A percentile compares a stretch with the other conserved stretches of the same genome.
Conservation (phyloP, 2,113 vertebrate species). For the Turdus rufiventris region DNA sequence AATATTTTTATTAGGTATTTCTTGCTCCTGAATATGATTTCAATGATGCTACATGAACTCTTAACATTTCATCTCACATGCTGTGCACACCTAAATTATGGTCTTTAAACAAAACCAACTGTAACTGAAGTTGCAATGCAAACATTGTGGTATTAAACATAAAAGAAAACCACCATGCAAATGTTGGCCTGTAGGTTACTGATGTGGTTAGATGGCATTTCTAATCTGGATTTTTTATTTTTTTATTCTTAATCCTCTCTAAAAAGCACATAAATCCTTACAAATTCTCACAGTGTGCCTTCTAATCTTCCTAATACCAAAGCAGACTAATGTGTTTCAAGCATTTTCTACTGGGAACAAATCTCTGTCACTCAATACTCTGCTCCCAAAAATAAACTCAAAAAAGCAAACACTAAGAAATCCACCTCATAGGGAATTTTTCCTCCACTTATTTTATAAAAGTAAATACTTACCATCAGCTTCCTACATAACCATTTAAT, state of each 20-base stretch:
- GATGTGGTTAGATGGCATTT: conserved; percentile 30
- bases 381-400: background rate
- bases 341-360: conserved; percentile 27
- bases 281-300: conserved; percentile 55
- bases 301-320: conserved; percentile 60
- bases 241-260: conserved; percentile 53
- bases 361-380: conserved; percentile 17
- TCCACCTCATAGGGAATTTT: background rate
- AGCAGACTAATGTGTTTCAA: conserved; percentile 27
- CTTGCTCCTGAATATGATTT: background rate
- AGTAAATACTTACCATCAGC: conserved; percentile 3
- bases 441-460: background rate
- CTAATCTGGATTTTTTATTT: conserved; percentile 10
- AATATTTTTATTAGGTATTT: background rate
- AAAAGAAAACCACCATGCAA: conserved; percentile 16
- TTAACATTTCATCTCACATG: background rate
- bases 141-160: background rate
- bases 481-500: conserved; percentile 21
- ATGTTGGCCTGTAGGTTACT: background rate
- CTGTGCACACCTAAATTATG: background rate
- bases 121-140: background rate
- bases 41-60: background rate
- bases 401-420: conserved; percentile 13
- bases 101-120: conserved; percentile 8
- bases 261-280: conserved; percentile 57